Percentiles rank a stretch among this genome's conserved stretches.
These are phyloP conservation scores for Mamestra configurata DNA, from an alignment of 1,140 invertebrate genomes.

Conservation along the genomic window DNA sequence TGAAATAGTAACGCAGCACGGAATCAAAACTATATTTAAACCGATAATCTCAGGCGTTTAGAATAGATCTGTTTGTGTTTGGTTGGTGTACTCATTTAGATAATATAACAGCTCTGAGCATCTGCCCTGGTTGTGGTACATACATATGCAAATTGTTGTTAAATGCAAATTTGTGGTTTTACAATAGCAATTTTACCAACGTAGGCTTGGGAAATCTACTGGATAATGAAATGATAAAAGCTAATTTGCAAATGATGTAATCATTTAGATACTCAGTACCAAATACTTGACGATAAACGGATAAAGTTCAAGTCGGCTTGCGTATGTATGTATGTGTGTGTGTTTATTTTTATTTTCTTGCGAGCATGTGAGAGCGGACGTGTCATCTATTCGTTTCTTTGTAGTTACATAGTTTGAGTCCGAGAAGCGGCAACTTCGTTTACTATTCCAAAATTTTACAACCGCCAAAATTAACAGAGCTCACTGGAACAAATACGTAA, in stretches of 20 bases:
- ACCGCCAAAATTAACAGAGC: slow-evolving; percentile 15
- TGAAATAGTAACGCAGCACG: background rate
- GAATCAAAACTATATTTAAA: slow-evolving; percentile 4
- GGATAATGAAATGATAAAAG: no score
- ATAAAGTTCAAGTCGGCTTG: slow-evolving; percentile 9
- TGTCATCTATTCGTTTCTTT: slow-evolving; percentile 72
- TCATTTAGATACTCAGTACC: background rate
- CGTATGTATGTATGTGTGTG: slow-evolving; percentile 14
- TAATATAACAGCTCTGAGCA: background rate
- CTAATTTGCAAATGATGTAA: no score
- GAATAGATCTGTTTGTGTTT: background rate
- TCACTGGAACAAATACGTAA: slow-evolving; percentile 31
- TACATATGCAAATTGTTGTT: background rate
- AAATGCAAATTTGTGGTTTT: background rate
- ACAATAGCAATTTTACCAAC: no score
- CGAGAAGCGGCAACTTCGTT: slow-evolving; percentile 34
- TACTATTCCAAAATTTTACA: slow-evolving; percentile 11
- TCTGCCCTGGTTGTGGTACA: background rate
- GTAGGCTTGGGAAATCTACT: no score
- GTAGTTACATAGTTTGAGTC: slow-evolving; percentile 52
- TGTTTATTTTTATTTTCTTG: slow-evolving; percentile 74
- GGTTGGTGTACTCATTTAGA: no score
- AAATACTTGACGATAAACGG: background rate
- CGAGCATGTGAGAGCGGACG: slow-evolving; percentile 72
- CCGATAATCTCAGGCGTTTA: background rate